Evolutionary conservation across 1,140 invertebrate species (phyloP), one percentile per base, ranked within the genome.

Genomic region (Brachionus rotundiformis): DNA sequence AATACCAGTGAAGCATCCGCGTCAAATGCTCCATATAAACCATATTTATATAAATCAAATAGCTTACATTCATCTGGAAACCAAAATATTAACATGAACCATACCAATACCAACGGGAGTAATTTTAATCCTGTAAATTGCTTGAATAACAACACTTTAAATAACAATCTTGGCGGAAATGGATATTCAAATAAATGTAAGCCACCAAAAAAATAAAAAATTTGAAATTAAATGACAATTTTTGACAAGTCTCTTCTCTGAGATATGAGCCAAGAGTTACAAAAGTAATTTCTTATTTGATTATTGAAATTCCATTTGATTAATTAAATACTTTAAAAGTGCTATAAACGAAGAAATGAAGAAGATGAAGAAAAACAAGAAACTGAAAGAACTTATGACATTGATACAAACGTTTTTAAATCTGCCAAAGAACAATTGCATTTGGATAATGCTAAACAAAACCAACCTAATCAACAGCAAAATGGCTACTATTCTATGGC

Each of bases 291-390:
- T 25, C 31, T 39, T 54, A 0, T 54, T 19, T 7, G 23, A 54
- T 54, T 54, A 10, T n/a, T n/a, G n/a, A n/a, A n/a, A n/a, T 19
- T 29, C 6, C n/a, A 36, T n/a, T 31, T 13, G 49, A 47, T 49
- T 77, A 19, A 77, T 31, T 77, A 31, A 31, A 29, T 27, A n/a
- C n/a, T n/a, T 19, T 47, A 4, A 19, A 59, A 79, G 76, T 79
- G 47, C 25, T 79, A 79, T 31, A 79, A 79, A 79, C 13, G 76
- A 79, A 25, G 76, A 31, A 79, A 79, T 27, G 76, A 79, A 79
- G 76, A 79, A 79, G 76, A 79, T 59, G 76, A 79, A 59, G 25
- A 25, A 16, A 25, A 31, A 54, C 31, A 33, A 79, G 47, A 59
- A 3, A 39, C 39, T 59, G 47, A 54, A 10, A 29, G 31, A 25